Conservation (phyloP, 2,113 vertebrate species). For the Otolemur garnettii region DNA sequence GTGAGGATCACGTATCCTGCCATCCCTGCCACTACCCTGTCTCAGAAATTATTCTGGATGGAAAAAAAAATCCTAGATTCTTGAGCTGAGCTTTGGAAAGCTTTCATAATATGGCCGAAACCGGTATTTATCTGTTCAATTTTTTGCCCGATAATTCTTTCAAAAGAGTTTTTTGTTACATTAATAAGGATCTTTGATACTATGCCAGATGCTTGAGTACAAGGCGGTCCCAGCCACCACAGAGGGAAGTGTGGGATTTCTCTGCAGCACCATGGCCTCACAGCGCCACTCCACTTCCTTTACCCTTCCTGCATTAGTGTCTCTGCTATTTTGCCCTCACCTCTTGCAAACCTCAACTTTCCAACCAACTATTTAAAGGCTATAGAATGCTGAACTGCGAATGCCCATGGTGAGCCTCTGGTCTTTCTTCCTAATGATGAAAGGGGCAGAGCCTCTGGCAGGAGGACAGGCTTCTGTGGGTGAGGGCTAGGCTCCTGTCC, state of each 20-base stretch:
- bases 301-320: not conserved
- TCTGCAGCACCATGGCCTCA: not conserved
- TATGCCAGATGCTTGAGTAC: not conserved
- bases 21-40: not conserved
- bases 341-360: not conserved
- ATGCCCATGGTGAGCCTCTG: not conserved
- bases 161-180: not conserved
- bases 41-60: not conserved
- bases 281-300: not conserved
- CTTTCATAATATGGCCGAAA: not conserved
- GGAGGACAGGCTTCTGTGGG: not conserved
- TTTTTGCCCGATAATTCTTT: not conserved
- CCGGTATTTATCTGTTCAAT: not conserved
- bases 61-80: not conserved
- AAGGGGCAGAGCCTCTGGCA: not conserved
- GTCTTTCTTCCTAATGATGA: not conserved
- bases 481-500: not conserved
- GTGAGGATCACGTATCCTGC: not conserved
- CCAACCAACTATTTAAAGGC: not conserved
- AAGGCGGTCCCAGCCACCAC: too few relatives aligned
- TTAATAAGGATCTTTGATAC: not conserved
- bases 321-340: not conserved
- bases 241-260: not conserved
- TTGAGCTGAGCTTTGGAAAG: not conserved
- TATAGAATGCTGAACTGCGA: not conserved